These are phyloP conservation scores for Poeciliopsis retropinna DNA, from an alignment of 2,113 vertebrate genomes.

Conservation along the genomic window DNA sequence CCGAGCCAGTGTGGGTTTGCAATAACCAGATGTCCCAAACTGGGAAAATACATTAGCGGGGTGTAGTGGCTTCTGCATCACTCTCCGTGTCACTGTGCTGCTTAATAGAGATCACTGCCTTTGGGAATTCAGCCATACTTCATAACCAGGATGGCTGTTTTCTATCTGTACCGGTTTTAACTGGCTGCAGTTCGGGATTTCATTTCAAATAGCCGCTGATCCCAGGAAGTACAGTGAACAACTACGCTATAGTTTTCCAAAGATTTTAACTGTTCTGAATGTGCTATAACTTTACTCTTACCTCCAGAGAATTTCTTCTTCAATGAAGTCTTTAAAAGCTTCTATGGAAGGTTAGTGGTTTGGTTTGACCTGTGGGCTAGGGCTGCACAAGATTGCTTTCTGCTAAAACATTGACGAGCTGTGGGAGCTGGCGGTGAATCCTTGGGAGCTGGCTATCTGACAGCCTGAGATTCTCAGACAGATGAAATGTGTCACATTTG, in stretches of 20 bases:
- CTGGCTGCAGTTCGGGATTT: not conserved
- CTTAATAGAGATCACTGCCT: slow-evolving; percentile 51
- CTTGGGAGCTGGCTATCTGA: slow-evolving; percentile 63
- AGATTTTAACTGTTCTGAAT: slow-evolving; percentile 35
- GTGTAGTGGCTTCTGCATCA: slow-evolving; percentile 27
- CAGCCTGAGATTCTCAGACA: slow-evolving; percentile 68
- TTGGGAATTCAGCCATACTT: slow-evolving; percentile 49
- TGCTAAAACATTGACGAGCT: slow-evolving; percentile 73
- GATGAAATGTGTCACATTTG: slow-evolving; percentile 78
- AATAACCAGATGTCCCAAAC: slow-evolving; percentile 62
- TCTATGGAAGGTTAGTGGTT: slow-evolving; percentile 67
- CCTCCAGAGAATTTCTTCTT: slow-evolving; percentile 55
- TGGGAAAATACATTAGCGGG: slow-evolving; percentile 60
- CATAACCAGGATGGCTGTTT: slow-evolving; percentile 31
- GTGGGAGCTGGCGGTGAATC: slow-evolving; percentile 58
- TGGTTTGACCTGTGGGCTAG: slow-evolving; percentile 70
- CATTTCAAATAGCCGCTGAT: slow-evolving; percentile 13
- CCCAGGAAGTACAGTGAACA: not conserved
- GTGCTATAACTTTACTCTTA: slow-evolving; percentile 34
- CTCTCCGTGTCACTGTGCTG: slow-evolving; percentile 43
- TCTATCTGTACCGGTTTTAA: slow-evolving; percentile 23
- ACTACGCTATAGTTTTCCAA: slow-evolving; percentile 1
- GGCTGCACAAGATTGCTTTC: slow-evolving; percentile 68
- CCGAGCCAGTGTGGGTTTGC: slow-evolving; percentile 46
- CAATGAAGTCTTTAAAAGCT: slow-evolving; percentile 70